These are phyloP conservation scores for Pica pica DNA, from an alignment of 2,113 vertebrate genomes.

Conservation along the genomic window DNA sequence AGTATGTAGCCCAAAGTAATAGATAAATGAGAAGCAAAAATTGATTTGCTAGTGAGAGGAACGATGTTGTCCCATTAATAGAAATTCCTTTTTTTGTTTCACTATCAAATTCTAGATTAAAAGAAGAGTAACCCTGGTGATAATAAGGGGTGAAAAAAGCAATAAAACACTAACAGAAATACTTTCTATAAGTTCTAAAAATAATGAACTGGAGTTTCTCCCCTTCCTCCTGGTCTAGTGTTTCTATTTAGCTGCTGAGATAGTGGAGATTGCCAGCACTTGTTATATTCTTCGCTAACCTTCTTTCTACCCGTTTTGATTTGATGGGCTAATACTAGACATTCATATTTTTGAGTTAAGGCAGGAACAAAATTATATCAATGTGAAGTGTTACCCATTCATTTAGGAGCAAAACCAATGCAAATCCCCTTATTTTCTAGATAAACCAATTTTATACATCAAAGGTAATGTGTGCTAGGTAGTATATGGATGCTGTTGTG, in stretches of 20 bases:
- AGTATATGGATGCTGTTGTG: not conserved
- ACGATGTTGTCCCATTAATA: not conserved
- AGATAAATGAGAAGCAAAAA: not conserved
- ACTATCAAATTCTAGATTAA: not conserved
- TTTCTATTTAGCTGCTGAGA: not conserved
- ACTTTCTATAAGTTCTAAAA: not conserved
- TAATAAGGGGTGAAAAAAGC: not conserved
- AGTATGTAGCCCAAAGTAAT: not conserved
- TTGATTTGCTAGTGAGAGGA: not conserved
- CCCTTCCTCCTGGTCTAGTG: not conserved
- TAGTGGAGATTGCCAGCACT: not conserved
- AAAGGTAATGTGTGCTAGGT: not conserved
- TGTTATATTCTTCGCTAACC: not conserved
- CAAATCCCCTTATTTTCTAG: not conserved
- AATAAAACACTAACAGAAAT: not conserved
- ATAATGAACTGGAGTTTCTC: not conserved
- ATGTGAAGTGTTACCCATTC: not conserved
- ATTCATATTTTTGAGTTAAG: not conserved
- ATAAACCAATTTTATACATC: not conserved
- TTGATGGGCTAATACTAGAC: not conserved
- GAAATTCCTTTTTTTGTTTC: not conserved
- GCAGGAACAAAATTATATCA: not conserved
- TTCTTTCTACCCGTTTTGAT: not conserved
- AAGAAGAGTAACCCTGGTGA: fast-evolving
- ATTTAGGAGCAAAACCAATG: not conserved